Base-by-base conservation (phyloP, 1,140 invertebrate genomes). In the Forficula auricularia region DNA sequence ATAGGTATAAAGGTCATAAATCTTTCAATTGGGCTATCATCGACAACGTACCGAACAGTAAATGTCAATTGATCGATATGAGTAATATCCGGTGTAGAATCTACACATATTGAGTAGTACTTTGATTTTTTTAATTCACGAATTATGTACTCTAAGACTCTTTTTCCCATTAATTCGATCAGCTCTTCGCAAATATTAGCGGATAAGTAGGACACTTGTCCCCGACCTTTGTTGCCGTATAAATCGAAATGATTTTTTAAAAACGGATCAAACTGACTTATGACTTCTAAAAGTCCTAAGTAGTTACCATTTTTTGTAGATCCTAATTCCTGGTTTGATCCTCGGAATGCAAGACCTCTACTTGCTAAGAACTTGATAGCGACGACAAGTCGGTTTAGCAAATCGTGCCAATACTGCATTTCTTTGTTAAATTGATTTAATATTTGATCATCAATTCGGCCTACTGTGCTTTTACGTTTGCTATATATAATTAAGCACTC, bases 161-260 rank as follows among this genome's bases (percentile, higher is more conserved):
- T 16, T 4, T 36, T 36, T 13, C 34, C 34, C 34, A 36, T 36
- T n/a, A 36, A 16, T 16, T 36, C 34, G 18, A 36, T 36, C 13
- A 36, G 18, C 18, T 36, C 34, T 36, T n/a, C 34, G 18, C 34
- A 36, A 4, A 36, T 12, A 36, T 36, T 16, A 36, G 34, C 14
- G 18, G 34, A 14, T 40, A n/a, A 27, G 27, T 50, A 50, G 37
- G 37, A 46, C n/a, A 48, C 49, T 42, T 46, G 46, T 39, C 56
- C 56, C 27, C 32, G 38, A 42, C 53, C 57, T 42, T 36, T 40
- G 52, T 59, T 60, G 19, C 52, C 52, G 49, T 50, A 55, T 30
- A 40, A 32, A 38, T 43, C 14, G 46, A 58, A 50, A 45, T 62
- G 57, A 34, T 52, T 42, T n/a, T 47, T 49, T 41, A 60, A 49